Conservation (phyloP, 2,113 vertebrate species). For the Podilymbus podiceps region DNA sequence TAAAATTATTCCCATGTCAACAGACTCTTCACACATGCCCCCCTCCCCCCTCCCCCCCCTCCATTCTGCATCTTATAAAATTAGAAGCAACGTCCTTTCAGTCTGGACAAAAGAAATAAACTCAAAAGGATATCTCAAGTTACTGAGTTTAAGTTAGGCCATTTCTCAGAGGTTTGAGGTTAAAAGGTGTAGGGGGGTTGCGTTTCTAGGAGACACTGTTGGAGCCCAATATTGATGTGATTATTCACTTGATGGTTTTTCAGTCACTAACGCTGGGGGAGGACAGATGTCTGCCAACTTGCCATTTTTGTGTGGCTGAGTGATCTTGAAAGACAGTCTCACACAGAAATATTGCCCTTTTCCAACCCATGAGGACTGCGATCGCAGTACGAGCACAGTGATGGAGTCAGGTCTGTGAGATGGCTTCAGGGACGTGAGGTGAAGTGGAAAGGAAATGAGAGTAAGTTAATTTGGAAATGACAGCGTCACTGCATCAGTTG, state of each 20-base stretch:
- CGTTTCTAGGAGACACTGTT: fast-evolving
- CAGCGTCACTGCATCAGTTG: fast-evolving
- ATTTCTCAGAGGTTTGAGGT: background rate
- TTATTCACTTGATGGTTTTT: background rate
- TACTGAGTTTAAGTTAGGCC: background rate
- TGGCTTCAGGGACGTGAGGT: background rate
- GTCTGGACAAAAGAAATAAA: background rate
- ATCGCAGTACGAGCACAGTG: fast-evolving
- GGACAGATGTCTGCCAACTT: background rate
- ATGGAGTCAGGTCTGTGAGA: background rate
- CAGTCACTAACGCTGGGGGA: fast-evolving
- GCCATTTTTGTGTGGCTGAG: background rate
- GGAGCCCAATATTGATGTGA: fast-evolving
- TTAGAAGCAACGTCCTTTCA: background rate
- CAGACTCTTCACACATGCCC: background rate
- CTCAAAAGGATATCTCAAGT: background rate
- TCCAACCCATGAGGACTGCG: fast-evolving
- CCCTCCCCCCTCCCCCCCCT: background rate
- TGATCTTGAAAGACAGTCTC: background rate
- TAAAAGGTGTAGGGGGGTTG: background rate
- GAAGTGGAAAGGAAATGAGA: background rate
- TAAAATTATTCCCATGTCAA: background rate
- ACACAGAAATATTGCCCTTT: fast-evolving
- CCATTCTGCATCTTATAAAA: background rate
- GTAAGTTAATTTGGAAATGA: background rate